Evolutionary conservation across 2,113 vertebrate species (phyloP).

Genomic region (Petromus typicus): DNA sequence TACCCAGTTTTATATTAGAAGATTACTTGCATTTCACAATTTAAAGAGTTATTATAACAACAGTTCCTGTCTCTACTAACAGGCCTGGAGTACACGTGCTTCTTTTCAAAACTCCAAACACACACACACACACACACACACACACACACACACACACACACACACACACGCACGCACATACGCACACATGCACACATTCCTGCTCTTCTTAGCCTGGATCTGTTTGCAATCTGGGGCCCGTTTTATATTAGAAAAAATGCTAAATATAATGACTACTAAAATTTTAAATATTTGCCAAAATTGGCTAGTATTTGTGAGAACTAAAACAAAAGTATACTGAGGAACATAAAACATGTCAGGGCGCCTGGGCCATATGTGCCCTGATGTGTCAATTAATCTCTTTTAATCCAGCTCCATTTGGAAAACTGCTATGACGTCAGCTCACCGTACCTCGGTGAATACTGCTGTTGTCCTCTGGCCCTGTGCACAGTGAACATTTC

Average conservation of each 20-base stretch:
- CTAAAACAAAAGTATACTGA: slow-evolving; percentile 18
- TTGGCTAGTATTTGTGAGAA: not conserved
- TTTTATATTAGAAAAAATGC: not conserved
- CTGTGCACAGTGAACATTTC: not conserved
- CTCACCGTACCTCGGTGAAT: slow-evolving; percentile 12
- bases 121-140: not conserved
- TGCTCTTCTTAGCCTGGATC: not conserved
- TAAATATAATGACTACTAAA: not conserved
- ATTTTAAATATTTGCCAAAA: slow-evolving; percentile 35
- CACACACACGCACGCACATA: not conserved
- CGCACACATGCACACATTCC: not conserved
- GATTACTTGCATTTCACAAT: not conserved
- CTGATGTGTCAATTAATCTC: not conserved
- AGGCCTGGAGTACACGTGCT: not conserved
- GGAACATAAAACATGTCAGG: not conserved
- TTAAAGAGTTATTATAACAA: not conserved
- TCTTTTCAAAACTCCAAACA: not conserved
- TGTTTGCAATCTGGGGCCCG: not conserved
- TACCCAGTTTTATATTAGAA: not conserved
- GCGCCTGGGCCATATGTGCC: not conserved
- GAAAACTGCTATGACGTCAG: slow-evolving; percentile 51
- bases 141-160: not conserved
- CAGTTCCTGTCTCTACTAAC: not conserved
- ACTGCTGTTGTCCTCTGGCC: slow-evolving; percentile 20
- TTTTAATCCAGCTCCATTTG: slow-evolving; percentile 14